A percentile compares a stretch with the other conserved stretches of the same genome.
phyloP scores from a whole-genome alignment of 2,888 invertebrate species.

The Amphipyra tragopoginis region DNA sequence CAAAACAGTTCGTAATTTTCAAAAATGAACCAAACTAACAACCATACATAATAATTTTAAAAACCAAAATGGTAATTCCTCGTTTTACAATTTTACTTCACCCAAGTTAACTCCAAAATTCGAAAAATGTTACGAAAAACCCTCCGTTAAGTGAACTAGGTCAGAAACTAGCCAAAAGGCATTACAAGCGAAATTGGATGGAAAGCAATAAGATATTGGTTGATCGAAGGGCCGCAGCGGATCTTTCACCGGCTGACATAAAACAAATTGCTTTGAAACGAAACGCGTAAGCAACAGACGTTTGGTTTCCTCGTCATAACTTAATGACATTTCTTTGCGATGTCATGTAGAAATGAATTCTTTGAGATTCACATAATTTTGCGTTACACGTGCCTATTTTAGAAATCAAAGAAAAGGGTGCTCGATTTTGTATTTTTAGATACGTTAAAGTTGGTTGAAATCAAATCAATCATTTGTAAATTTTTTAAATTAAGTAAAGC shows the following conservation, averaged over 20 bases:
- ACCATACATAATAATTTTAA: no score
- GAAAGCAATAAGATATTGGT: slow-evolving; percentile 64
- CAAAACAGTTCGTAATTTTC: no score
- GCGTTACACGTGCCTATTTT: slow-evolving; percentile 5
- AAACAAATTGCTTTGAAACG: slow-evolving; percentile 51
- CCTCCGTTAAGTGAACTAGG: slow-evolving; percentile 22
- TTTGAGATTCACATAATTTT: slow-evolving; percentile 10
- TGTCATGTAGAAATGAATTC: slow-evolving; percentile 28
- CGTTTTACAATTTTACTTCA: no score
- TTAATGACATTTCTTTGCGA: slow-evolving; percentile 43
- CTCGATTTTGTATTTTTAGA: background rate
- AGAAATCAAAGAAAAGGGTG: background rate
- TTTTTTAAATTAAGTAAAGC: no score
- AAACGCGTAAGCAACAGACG: slow-evolving; percentile 46
- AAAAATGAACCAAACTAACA: no score
- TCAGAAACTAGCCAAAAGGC: slow-evolving; percentile 56
- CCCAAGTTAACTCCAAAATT: background rate
- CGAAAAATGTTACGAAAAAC: slow-evolving; percentile 7
- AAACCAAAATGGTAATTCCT: no score
- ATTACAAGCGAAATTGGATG: slow-evolving; percentile 59
- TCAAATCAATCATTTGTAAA: background rate
- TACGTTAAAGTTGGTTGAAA: background rate
- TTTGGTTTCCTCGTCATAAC: slow-evolving; percentile 37
- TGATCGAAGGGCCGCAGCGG: slow-evolving; percentile 54
- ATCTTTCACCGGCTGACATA: slow-evolving; percentile 40